phyloP scores from a whole-genome alignment of 2,888 invertebrate species.

The Teinopalpus imperialis region DNA sequence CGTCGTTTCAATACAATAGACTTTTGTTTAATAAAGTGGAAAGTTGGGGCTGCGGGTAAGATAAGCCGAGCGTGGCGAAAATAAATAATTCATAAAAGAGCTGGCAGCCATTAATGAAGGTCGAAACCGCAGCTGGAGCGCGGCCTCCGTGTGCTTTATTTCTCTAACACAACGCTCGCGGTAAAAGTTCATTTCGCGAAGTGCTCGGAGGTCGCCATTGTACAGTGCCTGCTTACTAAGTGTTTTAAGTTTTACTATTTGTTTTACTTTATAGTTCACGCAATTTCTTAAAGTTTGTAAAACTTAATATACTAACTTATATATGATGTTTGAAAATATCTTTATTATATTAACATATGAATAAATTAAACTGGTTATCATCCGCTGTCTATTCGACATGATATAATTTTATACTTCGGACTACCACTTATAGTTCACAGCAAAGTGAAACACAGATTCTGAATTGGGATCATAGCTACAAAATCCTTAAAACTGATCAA shows the following conservation, averaged over 20 bases:
- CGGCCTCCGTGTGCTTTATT: constrained; percentile 38
- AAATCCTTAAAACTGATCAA: no score
- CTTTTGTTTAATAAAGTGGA: constrained; percentile 72
- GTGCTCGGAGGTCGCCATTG: constrained; percentile 29
- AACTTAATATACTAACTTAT: no score
- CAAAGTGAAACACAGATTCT: no score
- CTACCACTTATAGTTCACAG: no score
- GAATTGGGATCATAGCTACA: no score
- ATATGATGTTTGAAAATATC: no score
- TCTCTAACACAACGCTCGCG: constrained; percentile 47
- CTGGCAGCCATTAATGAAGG: constrained; percentile 67
- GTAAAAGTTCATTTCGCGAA: constrained; percentile 43
- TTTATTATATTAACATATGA: no score
- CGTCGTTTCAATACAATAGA: constrained; percentile 66
- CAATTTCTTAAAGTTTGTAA: not conserved
- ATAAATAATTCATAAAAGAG: constrained; percentile 77
- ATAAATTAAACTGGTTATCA: no score
- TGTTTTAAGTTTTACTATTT: not conserved
- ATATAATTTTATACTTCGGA: no score
- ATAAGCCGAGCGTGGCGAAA: constrained; percentile 60
- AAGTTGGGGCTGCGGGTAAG: constrained; percentile 56
- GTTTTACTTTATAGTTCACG: not conserved
- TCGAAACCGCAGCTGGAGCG: constrained; percentile 57
- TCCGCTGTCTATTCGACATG: no score
- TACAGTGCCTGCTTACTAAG: constrained; percentile 3